phyloP scores from a whole-genome alignment of 2,797 vertebrate species.

The Cynodonichthys magdalenae region DNA sequence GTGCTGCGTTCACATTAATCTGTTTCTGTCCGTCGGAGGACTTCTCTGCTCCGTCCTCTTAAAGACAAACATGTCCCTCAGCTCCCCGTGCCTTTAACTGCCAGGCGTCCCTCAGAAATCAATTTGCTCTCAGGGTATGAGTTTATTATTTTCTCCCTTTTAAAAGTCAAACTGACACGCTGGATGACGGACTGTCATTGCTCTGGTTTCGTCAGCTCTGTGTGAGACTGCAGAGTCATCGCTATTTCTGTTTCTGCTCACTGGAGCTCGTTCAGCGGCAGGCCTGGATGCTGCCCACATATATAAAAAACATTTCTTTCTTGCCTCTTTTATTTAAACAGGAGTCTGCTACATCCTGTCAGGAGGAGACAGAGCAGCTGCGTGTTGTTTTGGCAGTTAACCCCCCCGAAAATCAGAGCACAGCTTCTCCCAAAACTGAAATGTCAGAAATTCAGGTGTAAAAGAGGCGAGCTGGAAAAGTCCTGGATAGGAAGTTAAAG shows the following conservation, averaged over 20 bases:
- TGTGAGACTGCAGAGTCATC: conserved; percentile 29
- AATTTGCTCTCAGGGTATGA: conserved; percentile 13
- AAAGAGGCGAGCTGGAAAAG: background rate
- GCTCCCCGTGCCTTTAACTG: background rate
- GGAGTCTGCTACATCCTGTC: background rate
- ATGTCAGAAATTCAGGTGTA: background rate
- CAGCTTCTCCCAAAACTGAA: background rate
- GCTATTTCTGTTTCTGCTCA: conserved; percentile 8
- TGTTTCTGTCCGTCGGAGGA: background rate
- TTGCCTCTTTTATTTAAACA: background rate
- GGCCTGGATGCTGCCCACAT: background rate
- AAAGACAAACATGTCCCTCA: conserved; percentile 16
- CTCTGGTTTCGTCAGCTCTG: conserved; percentile 20
- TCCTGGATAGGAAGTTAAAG: too few species aligned
- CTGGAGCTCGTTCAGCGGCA: conserved; percentile 1
- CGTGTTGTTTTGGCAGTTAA: too few species aligned
- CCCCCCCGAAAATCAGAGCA: too few species aligned
- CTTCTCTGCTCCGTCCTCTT: conserved; percentile 10
- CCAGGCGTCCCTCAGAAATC: conserved; percentile 16
- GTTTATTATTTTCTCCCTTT: conserved; percentile 26
- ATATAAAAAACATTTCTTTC: conserved; percentile 3
- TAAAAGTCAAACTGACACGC: conserved; percentile 13
- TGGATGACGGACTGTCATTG: conserved; percentile 17
- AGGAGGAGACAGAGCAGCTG: background rate
- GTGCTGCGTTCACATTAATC: conserved; percentile 36